These are phyloP conservation scores for Stenodema calcarata DNA, from an alignment of 2,888 invertebrate genomes.

Conservation along the genomic window DNA sequence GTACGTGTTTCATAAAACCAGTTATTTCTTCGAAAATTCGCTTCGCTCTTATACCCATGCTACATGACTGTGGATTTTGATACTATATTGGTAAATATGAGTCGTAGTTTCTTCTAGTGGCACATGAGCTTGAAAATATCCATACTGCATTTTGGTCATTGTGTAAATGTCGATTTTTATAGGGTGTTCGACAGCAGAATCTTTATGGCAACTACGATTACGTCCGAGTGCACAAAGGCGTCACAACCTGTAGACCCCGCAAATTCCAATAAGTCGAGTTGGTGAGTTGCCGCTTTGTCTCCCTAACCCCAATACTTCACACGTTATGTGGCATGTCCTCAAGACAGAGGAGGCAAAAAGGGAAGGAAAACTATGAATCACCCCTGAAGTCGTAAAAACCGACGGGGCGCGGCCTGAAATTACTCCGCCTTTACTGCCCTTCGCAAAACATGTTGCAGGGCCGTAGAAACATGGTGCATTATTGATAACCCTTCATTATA, in stretches of 20 bases:
- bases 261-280: neutral
- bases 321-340: neutral
- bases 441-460: neutral
- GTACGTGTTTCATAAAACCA: too few species aligned
- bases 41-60: too few species aligned
- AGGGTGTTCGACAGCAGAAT: too few species aligned
- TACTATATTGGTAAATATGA: too few species aligned
- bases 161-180: too few species aligned
- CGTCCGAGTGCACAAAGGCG: neutral
- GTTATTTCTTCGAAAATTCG: too few species aligned
- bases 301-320: neutral
- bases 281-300: neutral
- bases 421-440: neutral
- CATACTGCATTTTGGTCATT: too few species aligned
- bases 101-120: too few species aligned
- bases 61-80: too few species aligned
- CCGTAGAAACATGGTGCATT: neutral
- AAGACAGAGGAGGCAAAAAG: neutral
- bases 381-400: neutral
- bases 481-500: constrained; percentile 2
- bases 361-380: neutral
- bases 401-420: neutral
- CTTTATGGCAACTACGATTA: neutral
- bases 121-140: too few species aligned
- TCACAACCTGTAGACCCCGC: neutral